Evolutionary conservation across 2,888 invertebrate species (phyloP).

Genomic region (Tetropium fuscum): DNA sequence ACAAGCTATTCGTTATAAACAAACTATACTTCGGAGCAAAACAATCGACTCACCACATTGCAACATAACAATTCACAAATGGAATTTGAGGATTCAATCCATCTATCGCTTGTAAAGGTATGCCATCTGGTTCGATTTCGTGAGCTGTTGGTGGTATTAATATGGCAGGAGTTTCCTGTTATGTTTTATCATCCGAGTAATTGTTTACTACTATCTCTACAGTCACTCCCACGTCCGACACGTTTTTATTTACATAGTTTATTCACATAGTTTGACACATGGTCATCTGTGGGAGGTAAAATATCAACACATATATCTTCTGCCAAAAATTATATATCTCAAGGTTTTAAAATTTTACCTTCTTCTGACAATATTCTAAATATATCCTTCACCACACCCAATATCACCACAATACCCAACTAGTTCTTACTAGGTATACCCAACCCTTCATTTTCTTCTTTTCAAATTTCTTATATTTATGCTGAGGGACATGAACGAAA

Average conservation of each 20-base stretch:
- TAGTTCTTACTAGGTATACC: neutral
- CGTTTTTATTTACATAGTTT: too few relatives aligned
- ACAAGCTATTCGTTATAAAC: too few relatives aligned
- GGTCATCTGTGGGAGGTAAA: too few relatives aligned
- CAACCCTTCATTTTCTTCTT: conserved; percentile 14
- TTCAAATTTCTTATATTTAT: conserved; percentile 2
- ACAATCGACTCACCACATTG: too few relatives aligned
- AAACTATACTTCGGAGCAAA: too few relatives aligned
- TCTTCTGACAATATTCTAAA: neutral
- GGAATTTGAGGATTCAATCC: neutral
- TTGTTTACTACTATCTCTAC: too few relatives aligned
- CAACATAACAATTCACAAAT: neutral
- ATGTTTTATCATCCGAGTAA: neutral
- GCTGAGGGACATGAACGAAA: conserved; percentile 1
- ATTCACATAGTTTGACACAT: too few relatives aligned
- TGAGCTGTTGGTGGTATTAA: neutral
- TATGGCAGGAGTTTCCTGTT: neutral
- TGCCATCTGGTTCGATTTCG: neutral
- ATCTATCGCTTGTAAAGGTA: neutral
- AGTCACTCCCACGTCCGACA: too few relatives aligned
- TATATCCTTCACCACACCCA: too few relatives aligned
- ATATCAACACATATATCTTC: neutral
- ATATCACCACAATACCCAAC: conserved; percentile 4
- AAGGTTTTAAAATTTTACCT: neutral
- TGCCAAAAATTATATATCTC: conserved; percentile 8